phyloP scores from a whole-genome alignment of 1,140 invertebrate genomes.

The Whitmania pigra region DNA sequence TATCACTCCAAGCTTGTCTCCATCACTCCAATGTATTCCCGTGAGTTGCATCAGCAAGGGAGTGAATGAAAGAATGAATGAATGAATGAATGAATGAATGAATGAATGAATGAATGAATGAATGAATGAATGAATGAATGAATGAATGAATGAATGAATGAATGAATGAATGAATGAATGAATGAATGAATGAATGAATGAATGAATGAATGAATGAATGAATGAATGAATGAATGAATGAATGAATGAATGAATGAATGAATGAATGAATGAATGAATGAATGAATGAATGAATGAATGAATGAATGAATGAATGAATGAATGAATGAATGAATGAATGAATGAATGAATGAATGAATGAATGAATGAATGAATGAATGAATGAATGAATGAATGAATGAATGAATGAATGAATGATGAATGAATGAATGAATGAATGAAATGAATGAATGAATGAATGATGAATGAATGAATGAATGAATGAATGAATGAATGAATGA shows the following conservation, averaged over 20 bases:
- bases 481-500: too few species aligned
- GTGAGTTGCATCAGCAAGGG: neutral
- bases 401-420: too few species aligned
- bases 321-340: neutral
- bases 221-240: neutral
- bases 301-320: neutral
- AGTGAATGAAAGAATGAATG: conserved; percentile 7
- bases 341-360: conserved; percentile 5
- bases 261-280: conserved; percentile 20
- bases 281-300: neutral
- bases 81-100: conserved; percentile 16
- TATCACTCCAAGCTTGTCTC: too few species aligned
- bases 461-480: too few species aligned
- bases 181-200: conserved; percentile 20
- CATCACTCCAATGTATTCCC: too few species aligned
- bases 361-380: too few species aligned
- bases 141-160: conserved; percentile 9
- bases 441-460: too few species aligned
- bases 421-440: too few species aligned
- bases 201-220: conserved; percentile 17
- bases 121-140: conserved; percentile 17
- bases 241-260: conserved; percentile 9
- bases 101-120: conserved; percentile 19
- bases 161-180: conserved; percentile 17
- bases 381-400: too few species aligned